Percentiles rank a stretch among this genome's conserved stretches.
Conservation (phyloP, 2,113 vertebrate species). For the Emydura subglobosa region DNA sequence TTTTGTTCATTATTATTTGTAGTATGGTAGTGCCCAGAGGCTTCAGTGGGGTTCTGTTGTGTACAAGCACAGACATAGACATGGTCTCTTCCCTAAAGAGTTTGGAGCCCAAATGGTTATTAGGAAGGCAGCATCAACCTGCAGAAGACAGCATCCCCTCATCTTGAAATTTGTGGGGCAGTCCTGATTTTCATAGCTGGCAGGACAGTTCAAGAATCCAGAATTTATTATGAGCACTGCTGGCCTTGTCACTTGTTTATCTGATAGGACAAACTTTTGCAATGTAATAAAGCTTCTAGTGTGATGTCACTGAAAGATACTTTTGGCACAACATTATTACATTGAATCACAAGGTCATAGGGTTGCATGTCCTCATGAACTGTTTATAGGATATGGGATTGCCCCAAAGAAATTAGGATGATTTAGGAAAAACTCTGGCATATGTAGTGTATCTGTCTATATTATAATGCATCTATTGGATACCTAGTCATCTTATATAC, state of each 20-base stretch:
- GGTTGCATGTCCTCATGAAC: background rate
- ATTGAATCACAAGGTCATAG: background rate
- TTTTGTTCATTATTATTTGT: background rate
- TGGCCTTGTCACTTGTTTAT: background rate
- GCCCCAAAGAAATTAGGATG: background rate
- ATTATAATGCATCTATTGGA: background rate
- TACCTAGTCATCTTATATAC: background rate
- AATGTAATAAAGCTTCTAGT: background rate
- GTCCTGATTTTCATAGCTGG: background rate
- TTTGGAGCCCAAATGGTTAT: background rate
- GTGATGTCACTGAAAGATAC: background rate
- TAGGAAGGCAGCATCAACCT: background rate
- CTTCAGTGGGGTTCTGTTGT: background rate
- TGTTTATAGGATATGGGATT: accelerated
- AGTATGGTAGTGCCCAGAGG: background rate
- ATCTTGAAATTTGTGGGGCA: background rate
- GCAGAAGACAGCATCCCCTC: background rate
- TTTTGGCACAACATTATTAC: background rate
- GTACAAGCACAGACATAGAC: background rate
- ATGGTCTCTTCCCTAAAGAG: background rate
- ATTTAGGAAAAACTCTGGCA: background rate
- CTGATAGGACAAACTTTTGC: background rate
- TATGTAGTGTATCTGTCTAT: background rate
- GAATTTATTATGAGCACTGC: background rate
- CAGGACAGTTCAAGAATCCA: background rate